Percentiles rank a stretch among this genome's conserved stretches.
phyloP scores from a whole-genome alignment of 2,113 vertebrate species.

The cattle (Bos taurus) region ARS-UCD2.0 NC_037344.1:52146001-52146500 shows the following conservation, averaged over 20 bases:
- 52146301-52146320: background rate
- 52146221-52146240: background rate
- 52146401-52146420: background rate
- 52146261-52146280: background rate
- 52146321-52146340: background rate
- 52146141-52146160: background rate
- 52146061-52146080: background rate
- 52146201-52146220: background rate
- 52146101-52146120: background rate
- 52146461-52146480: background rate
- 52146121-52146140: background rate
- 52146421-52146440: background rate
- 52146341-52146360: background rate
- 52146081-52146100: background rate
- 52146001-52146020: background rate
- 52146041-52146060: background rate
- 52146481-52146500: background rate
- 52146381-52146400: background rate
- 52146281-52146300: background rate
- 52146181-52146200: background rate
- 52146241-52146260: background rate
- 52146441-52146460: background rate
- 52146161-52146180: background rate
- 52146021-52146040: background rate
- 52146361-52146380: background rate